phyloP scores from a whole-genome alignment of 1,140 invertebrate genomes.

The Caenorhabditis brenneri region DNA sequence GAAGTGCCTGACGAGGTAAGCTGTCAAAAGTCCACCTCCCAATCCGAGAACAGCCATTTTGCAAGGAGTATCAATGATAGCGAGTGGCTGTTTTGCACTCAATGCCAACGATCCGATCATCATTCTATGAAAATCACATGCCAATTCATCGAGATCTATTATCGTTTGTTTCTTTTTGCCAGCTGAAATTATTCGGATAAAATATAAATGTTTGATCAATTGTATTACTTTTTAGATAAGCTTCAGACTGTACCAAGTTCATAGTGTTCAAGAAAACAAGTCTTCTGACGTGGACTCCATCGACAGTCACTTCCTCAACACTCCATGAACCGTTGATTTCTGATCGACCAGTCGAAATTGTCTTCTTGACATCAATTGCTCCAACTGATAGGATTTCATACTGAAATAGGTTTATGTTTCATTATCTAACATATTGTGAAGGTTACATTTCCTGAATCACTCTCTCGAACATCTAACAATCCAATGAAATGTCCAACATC shows the following conservation, averaged over 20 bases:
- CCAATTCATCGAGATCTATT: conserved; percentile 53
- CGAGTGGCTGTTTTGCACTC: background rate
- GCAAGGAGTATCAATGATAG: background rate
- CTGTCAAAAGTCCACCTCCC: conserved; percentile 62
- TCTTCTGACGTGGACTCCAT: conserved; percentile 50
- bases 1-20: conserved; percentile 58
- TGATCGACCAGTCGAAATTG: conserved; percentile 58
- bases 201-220: background rate
- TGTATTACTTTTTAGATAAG: conserved; percentile 57
- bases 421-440: background rate
- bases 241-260: conserved; percentile 64
- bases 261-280: conserved; percentile 60
- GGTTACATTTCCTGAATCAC: background rate
- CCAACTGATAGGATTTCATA: conserved; percentile 64
- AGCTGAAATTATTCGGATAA: conserved; percentile 47
- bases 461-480: background rate
- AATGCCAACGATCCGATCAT: conserved; percentile 29
- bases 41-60: conserved; percentile 62
- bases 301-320: conserved; percentile 61
- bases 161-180: conserved; percentile 52
- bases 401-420: conserved; percentile 41
- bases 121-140: conserved; percentile 63
- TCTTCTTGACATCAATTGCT: conserved; percentile 56
- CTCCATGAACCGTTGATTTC: conserved; percentile 64
- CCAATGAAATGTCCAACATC: conserved; percentile 22